These are phyloP conservation scores for Chouioia cunea DNA, from an alignment of 2,888 invertebrate species.

Conservation along the genomic window DNA sequence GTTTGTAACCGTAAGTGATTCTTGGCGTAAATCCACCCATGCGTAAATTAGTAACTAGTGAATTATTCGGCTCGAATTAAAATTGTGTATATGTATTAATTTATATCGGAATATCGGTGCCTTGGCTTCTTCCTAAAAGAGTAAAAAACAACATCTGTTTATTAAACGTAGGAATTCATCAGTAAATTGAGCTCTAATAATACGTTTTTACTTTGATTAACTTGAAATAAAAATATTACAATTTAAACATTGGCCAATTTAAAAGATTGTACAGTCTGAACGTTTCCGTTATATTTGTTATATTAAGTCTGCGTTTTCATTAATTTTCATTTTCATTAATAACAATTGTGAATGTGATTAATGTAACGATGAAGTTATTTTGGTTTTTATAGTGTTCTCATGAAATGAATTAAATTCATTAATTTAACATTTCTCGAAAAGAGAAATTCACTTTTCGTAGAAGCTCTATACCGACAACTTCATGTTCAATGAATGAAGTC, in stretches of 20 bases:
- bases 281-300: not conserved
- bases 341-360: too few relatives aligned
- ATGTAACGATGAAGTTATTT: too few relatives aligned
- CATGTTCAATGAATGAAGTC: not conserved
- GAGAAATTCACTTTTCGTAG: too few relatives aligned
- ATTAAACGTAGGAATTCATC: not conserved
- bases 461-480: too few relatives aligned
- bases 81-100: slow-evolving; percentile 1
- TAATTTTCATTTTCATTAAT: too few relatives aligned
- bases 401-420: too few relatives aligned
- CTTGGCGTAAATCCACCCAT: not conserved
- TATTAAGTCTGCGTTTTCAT: too few relatives aligned
- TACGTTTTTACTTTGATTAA: not conserved
- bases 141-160: not conserved
- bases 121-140: slow-evolving; percentile 23
- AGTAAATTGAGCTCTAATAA: not conserved
- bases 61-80: too few relatives aligned
- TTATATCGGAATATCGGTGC: not conserved
- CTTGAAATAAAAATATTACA: not conserved
- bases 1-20: not conserved
- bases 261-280: not conserved
- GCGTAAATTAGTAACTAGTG: too few relatives aligned
- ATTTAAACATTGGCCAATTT: not conserved
- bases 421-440: too few relatives aligned
- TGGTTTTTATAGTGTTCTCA: too few relatives aligned